Conservation (phyloP, 2,113 vertebrate species). For the Ranitomeya variabilis region DNA sequence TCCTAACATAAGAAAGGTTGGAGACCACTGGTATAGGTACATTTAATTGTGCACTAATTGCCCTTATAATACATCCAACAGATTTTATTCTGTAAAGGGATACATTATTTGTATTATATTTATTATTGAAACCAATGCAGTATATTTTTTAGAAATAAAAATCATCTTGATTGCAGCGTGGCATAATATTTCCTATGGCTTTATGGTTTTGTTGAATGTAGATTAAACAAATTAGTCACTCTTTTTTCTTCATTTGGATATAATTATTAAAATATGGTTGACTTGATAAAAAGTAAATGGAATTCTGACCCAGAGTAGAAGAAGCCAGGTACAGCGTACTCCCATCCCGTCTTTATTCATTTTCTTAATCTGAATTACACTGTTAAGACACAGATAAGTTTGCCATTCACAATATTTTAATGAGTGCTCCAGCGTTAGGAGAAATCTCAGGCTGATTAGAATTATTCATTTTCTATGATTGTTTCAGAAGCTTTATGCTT, state of each 20-base stretch:
- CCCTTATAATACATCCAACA: not conserved
- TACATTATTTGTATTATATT: not conserved
- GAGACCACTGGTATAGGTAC: too few relatives aligned
- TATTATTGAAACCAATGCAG: not conserved
- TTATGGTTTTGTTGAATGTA: not conserved
- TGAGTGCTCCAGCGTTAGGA: conserved; percentile 75
- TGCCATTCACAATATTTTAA: conserved; percentile 78
- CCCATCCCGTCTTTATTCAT: conserved; percentile 20
- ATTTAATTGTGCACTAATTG: not conserved
- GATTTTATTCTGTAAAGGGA: not conserved
- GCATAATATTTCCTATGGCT: not conserved
- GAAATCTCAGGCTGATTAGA: conserved; percentile 77
- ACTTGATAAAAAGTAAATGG: conserved; percentile 24
- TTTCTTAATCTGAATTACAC: not conserved
- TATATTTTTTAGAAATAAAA: not conserved
- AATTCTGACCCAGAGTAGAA: not conserved
- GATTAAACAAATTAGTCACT: not conserved
- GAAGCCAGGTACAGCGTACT: not conserved
- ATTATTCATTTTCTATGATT: conserved; percentile 84
- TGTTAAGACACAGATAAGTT: conserved; percentile 63
- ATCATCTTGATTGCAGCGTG: not conserved
- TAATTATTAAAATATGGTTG: conserved; percentile 4
- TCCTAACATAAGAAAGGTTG: too few relatives aligned
- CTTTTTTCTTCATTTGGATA: not conserved
- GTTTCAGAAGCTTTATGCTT: conserved; percentile 78